These are phyloP conservation scores for Dysmachus trigonus DNA, from an alignment of 2,888 invertebrate species.

Conservation along the genomic window DNA sequence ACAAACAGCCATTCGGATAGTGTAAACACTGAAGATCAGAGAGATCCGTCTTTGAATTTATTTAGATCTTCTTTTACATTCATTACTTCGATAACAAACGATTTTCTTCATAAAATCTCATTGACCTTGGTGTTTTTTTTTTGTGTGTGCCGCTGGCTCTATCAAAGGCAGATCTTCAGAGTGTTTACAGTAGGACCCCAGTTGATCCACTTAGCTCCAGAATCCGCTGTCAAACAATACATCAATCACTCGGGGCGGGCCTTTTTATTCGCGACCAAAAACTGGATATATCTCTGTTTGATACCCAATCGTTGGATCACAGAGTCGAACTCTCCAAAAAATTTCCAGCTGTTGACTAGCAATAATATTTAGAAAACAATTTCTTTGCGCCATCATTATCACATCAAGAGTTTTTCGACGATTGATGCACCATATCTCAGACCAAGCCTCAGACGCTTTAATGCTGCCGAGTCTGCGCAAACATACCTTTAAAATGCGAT, in stretches of 20 bases:
- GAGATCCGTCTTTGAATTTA: not conserved
- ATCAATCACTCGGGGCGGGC: conserved; percentile 13
- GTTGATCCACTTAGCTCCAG: conserved; percentile 22
- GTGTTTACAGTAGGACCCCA: conserved; percentile 4
- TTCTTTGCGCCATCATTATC: conserved; percentile 31
- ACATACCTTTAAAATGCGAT: conserved; percentile 13
- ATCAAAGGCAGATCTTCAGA: not conserved
- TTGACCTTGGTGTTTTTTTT: conserved; percentile 17
- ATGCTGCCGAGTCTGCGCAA: not conserved
- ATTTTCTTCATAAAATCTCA: conserved; percentile 36
- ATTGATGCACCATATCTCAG: not conserved
- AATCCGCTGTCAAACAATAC: conserved; percentile 26
- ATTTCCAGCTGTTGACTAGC: conserved; percentile 38
- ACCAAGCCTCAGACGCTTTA: not conserved
- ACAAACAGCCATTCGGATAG: conserved; percentile 7
- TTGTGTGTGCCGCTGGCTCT: not conserved
- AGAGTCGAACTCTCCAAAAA: not conserved
- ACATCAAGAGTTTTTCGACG: not conserved
- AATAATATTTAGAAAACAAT: conserved; percentile 44
- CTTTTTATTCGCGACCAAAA: conserved; percentile 18
- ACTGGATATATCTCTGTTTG: not conserved
- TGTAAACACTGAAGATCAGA: conserved; percentile 30
- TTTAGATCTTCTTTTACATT: conserved; percentile 6
- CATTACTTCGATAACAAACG: conserved; percentile 29
- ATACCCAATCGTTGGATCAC: not conserved